Evolutionary conservation across 2,113 vertebrate genomes (phyloP).

Genomic region (Gymnorhina tibicen): DNA sequence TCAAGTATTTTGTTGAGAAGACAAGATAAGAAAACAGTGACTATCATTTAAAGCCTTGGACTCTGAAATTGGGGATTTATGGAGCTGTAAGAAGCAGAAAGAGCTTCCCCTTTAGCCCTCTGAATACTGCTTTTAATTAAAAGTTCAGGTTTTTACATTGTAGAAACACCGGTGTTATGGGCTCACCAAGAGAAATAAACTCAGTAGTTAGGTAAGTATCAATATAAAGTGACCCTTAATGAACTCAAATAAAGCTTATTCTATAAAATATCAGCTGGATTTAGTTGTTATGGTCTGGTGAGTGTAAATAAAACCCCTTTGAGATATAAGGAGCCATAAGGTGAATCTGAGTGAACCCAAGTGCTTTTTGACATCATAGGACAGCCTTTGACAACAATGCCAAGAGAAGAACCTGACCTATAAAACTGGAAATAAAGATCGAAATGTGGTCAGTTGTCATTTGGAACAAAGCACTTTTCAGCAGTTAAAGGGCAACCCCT

Average conservation of each 20-base stretch:
- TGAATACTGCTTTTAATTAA: background rate
- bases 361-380: background rate
- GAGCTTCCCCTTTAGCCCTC: background rate
- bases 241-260: background rate
- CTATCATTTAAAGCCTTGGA: background rate
- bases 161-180: background rate
- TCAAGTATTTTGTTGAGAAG: background rate
- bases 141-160: background rate
- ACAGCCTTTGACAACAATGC: background rate
- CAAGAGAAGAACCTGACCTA: background rate
- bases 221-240: background rate
- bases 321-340: background rate
- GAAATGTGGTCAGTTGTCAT: background rate
- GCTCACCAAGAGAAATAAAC: background rate
- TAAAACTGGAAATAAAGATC: background rate
- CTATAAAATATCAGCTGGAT: background rate
- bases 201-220: background rate
- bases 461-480: background rate
- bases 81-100: background rate
- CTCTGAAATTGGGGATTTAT: accelerated
- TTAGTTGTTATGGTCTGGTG: background rate
- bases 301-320: background rate
- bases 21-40: background rate
- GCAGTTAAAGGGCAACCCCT: background rate
- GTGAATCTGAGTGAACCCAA: background rate